Base-by-base conservation (phyloP, 2,113 vertebrate genomes). In the Hippocampus comes region DNA sequence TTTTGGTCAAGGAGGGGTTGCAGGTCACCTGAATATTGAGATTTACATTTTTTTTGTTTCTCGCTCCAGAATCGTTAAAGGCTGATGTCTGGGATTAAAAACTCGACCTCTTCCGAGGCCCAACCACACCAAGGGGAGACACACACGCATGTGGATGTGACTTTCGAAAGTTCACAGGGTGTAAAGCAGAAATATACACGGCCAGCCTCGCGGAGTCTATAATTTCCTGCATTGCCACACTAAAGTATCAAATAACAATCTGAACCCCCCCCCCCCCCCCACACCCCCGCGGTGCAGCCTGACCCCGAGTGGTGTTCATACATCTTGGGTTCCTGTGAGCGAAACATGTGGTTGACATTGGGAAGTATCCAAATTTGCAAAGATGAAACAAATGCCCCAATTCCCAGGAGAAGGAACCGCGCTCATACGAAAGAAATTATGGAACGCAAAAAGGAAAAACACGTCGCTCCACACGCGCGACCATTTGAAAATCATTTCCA, bases 231-330 rank as follows among this genome's bases (percentile, higher is more conserved):
- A 84, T 82, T 70, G 86, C 88, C 84, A 53, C 84, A 87, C 75
- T 34, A 51, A 69, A 63, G 68, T 81, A 86, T 85, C 81, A 79
- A 78, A 86, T 86, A 78, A 83, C 82, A 84, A 71, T 77, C 75
- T 75, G 76, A 73, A 56, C 73, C 38, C 34, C 34, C 34, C n/a
- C n/a, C n/a, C n/a, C n/a, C n/a, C n/a, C n/a, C n/a, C n/a, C n/a
- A n/a, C n/a, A n/a, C n/a, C n/a, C n/a, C n/a, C n/a, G n/a, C n/a
- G n/a, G n/a, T 56, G 82, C 93, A 92, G 94, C 94, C 93, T 94
- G 92, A 93, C 94, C 91, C 91, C 93, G 91, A 93, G 91, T 14
- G 93, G 92, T 92, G 93, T 92, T 93, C 93, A 91, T 94, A 93
- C 93, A 94, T 93, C 94, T 94, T 92, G 82, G 70, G 93, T 94